Evolutionary conservation across 2,888 invertebrate genomes (phyloP).

Genomic region (Tipula unca): DNA sequence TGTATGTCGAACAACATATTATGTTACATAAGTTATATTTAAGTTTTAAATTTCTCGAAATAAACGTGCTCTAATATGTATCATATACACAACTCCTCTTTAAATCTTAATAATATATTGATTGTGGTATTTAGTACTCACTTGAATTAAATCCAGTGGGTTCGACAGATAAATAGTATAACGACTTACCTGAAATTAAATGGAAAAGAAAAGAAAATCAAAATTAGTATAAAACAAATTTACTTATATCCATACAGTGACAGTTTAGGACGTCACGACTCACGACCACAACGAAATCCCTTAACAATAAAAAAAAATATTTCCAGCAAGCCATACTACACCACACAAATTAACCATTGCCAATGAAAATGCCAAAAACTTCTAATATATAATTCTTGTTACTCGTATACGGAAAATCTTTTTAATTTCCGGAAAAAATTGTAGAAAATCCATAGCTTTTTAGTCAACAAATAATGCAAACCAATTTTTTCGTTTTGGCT

Average conservation of each 20-base stretch:
- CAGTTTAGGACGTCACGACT: neutral
- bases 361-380: no score
- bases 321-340: no score
- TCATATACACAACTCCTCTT: neutral
- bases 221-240: neutral
- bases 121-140: neutral
- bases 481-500: neutral
- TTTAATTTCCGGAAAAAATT: neutral
- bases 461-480: neutral
- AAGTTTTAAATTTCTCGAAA: neutral
- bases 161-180: constrained; percentile 8
- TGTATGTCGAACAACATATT: no score
- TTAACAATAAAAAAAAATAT: no score
- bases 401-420: neutral
- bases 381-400: neutral
- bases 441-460: neutral
- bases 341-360: no score
- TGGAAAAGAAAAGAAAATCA: neutral
- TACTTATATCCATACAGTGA: neutral
- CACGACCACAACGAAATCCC: no score
- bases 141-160: neutral
- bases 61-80: neutral
- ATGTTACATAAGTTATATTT: neutral
- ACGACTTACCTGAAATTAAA: constrained; percentile 8
- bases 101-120: neutral